Conservation (phyloP, 1,140 invertebrate species). For the honey bee (Apis mellifera) region Amel_HAv3.1 CM009941.2:11848501-11849000, state of each 20-base stretch:
- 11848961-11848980: too few species aligned
- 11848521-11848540: constrained; percentile 28
- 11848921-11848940: too few species aligned
- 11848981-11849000: too few species aligned
- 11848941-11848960: too few species aligned
- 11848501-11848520: neutral
- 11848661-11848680: constrained; percentile 66
- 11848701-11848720: constrained; percentile 54
- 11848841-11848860: neutral
- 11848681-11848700: constrained; percentile 68
- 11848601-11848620: constrained; percentile 66
- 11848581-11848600: constrained; percentile 58
- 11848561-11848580: constrained; percentile 33
- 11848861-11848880: neutral
- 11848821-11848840: neutral
- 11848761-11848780: constrained; percentile 45
- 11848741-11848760: constrained; percentile 37
- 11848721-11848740: constrained; percentile 41
- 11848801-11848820: constrained; percentile 1
- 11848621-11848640: constrained; percentile 64
- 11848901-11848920: too few species aligned
- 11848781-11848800: constrained; percentile 68
- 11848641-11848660: constrained; percentile 73
- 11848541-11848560: constrained; percentile 16
- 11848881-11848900: neutral